Evolutionary conservation across 1,140 invertebrate genomes (phyloP).

Genomic region (Drosophila nebulosa): DNA sequence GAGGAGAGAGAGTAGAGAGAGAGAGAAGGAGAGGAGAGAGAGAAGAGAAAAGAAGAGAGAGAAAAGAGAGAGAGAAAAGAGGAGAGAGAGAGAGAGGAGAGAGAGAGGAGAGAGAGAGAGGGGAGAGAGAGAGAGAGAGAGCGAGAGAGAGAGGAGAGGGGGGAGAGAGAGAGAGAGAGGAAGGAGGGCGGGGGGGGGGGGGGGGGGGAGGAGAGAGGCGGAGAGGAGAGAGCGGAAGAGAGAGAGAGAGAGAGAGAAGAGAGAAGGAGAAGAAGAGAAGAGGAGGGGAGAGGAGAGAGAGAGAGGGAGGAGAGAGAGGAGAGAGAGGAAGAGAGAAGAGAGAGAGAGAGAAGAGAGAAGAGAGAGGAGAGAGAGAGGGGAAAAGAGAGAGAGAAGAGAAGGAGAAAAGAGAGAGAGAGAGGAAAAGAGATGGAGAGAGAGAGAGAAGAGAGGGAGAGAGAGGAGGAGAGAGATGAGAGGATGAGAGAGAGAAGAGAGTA

Average conservation of each 20-base stretch:
- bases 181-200: too few species aligned
- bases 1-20: too few species aligned
- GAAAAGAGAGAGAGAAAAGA: background rate
- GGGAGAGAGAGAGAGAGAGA: too few species aligned
- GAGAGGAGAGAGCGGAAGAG: too few species aligned
- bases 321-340: background rate
- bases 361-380: background rate
- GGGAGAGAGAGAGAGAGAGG: too few species aligned
- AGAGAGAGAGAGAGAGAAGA: background rate
- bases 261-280: background rate
- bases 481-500: too few species aligned
- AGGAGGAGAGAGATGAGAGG: too few species aligned
- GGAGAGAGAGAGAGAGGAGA: background rate
- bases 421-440: too few species aligned
- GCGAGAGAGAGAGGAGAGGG: too few species aligned
- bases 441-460: too few species aligned
- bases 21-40: background rate
- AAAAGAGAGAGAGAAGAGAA: background rate
- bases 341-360: background rate
- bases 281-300: background rate
- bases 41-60: background rate
- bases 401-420: background rate
- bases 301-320: background rate
- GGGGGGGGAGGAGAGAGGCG: too few species aligned
- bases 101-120: background rate